Evolutionary conservation across 2,113 vertebrate species (phyloP).

Genomic region (Heterochromis multidens): DNA sequence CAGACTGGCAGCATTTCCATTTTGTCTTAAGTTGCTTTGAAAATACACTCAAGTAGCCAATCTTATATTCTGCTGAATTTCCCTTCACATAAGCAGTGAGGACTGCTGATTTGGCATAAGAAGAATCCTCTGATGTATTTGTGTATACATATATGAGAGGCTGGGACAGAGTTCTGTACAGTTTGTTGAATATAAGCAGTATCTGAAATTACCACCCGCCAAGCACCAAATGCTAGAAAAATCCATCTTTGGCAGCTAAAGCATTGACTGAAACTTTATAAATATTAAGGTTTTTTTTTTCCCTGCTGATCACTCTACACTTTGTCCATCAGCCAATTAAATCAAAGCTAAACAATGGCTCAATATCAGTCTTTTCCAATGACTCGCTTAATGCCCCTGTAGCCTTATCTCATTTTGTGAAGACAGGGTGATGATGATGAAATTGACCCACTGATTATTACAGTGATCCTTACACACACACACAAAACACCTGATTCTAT

Average conservation of each 20-base stretch:
- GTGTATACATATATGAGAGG: slow-evolving; percentile 2
- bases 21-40: background rate
- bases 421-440: background rate
- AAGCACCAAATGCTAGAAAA: background rate
- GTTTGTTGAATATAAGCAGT: background rate
- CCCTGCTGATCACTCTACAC: background rate
- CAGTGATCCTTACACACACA: background rate
- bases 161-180: background rate
- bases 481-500: background rate
- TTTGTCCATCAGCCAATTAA: background rate
- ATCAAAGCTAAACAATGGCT: background rate
- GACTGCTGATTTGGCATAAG: slow-evolving; percentile 1
- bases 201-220: slow-evolving; percentile 4
- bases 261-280: background rate
- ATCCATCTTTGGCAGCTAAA: background rate
- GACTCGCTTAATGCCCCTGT: background rate
- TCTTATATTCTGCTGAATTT: slow-evolving; percentile 19
- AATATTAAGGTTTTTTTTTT: background rate
- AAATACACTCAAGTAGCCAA: background rate
- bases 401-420: background rate
- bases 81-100: background rate
- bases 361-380: background rate
- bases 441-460: background rate
- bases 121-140: background rate
- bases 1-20: background rate